Conservation (phyloP, 2,888 invertebrate genomes). For the Notodonta dromedarius region DNA sequence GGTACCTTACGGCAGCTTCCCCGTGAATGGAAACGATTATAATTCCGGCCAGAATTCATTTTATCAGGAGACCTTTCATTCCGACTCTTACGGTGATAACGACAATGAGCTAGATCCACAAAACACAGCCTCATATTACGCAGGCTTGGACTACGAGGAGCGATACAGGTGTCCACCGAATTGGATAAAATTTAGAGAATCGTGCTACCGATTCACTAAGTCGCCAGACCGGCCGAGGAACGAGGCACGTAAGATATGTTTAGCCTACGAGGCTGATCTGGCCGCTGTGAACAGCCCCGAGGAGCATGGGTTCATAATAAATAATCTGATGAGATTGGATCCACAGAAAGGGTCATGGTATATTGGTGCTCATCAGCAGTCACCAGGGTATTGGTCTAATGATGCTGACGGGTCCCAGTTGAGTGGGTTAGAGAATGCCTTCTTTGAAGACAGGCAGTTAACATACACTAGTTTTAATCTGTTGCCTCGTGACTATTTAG, state of each 20-base stretch:
- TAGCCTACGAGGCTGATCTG: conserved; percentile 92
- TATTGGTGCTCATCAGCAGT: conserved; percentile 90
- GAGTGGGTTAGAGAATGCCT: conserved; percentile 91
- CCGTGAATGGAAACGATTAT: conserved; percentile 69
- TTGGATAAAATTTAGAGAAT: conserved; percentile 92
- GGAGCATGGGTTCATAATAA: conserved; percentile 94
- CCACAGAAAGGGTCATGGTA: conserved; percentile 95
- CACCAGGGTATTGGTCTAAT: conserved; percentile 91
- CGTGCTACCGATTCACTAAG: conserved; percentile 95
- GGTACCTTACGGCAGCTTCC: conserved; percentile 73
- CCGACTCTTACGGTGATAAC: conserved; percentile 62
- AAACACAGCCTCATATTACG: conserved; percentile 69
- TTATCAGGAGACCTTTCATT: conserved; percentile 67
- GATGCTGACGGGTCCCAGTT: conserved; percentile 92
- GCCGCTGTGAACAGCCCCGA: conserved; percentile 91
- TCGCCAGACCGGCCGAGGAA: conserved; percentile 92
- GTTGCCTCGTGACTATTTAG: conserved; percentile 88
- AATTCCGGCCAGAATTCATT: conserved; percentile 70
- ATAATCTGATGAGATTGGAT: conserved; percentile 92
- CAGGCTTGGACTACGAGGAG: conserved; percentile 74
- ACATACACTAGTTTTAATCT: conserved; percentile 75
- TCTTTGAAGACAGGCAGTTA: conserved; percentile 85
- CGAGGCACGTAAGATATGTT: conserved; percentile 93
- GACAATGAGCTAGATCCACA: conserved; percentile 72
- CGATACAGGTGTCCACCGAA: conserved; percentile 90